Conservation (phyloP, 64 coral and sea anemone genomes). For the Acropora yongei region DNA sequence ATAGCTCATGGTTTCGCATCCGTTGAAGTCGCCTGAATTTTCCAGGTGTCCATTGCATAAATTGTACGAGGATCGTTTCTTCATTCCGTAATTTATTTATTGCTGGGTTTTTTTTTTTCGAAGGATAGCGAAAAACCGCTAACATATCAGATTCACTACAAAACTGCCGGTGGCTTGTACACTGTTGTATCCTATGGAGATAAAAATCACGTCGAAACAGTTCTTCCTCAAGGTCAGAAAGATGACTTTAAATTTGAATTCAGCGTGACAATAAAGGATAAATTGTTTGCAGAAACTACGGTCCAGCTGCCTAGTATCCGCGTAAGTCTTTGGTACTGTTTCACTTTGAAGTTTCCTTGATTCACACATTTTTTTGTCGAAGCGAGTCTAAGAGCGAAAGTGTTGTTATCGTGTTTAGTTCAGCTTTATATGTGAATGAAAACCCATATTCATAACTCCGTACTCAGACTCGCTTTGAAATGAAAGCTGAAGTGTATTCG, state of each 20-base stretch:
- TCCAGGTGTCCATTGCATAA: too few relatives aligned
- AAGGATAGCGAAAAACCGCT: slow-evolving; percentile 59
- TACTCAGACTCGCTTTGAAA: too few relatives aligned
- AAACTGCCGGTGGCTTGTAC: slow-evolving; percentile 57
- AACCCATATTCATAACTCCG: too few relatives aligned
- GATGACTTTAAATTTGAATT: slow-evolving; percentile 23
- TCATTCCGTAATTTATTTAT: too few relatives aligned
- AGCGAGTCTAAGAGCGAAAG: too few relatives aligned
- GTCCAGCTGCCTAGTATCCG: background rate
- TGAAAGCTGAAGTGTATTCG: too few relatives aligned
- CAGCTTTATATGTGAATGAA: too few relatives aligned
- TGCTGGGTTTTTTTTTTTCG: background rate
- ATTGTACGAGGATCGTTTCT: too few relatives aligned
- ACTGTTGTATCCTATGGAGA: slow-evolving; percentile 75
- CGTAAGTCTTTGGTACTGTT: slow-evolving; percentile 45
- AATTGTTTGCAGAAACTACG: slow-evolving; percentile 38
- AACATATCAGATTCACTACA: slow-evolving; percentile 77
- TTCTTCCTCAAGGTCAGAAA: slow-evolving; percentile 72
- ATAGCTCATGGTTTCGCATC: too few relatives aligned
- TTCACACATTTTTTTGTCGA: background rate
- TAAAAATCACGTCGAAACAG: slow-evolving; percentile 8
- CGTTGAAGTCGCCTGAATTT: too few relatives aligned
- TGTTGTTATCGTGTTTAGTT: too few relatives aligned
- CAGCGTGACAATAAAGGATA: slow-evolving; percentile 47
- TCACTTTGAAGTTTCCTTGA: background rate